Base-by-base conservation (phyloP, 2,888 invertebrate species). In the Oegoconia quadripuncta region DNA sequence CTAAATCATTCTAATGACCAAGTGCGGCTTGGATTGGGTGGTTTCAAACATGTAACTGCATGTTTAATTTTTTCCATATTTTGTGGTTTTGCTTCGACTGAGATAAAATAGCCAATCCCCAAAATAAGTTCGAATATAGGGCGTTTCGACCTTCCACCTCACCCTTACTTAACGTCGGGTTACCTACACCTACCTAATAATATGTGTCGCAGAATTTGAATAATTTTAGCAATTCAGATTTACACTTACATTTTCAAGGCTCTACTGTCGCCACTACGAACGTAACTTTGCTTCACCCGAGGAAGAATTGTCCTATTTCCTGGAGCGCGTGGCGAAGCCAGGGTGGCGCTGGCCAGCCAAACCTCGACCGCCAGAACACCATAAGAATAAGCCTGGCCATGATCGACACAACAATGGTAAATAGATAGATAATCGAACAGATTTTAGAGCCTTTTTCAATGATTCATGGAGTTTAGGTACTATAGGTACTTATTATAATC, bases 331-430 rank as follows among this genome's bases (percentile, higher is more conserved):
- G 64, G 92, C 92, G 42, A 90, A 90, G 63, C 93, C 94, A n/a
- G 92, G 93, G 38, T 96, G 95, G 95, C 93, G 93, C 56, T 96
- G 95, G 96, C 91, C 91, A 45, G 90, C 90, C 47, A 91, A 91
- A 73, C 90, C 91, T 44, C 89, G 90, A 29, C 90, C 90, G 14
- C 89, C 91, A 34, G 92, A 93, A 58, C 92, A 93, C 38, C 93
- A 93, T 64, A 91, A 84, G 52, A 84, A 83, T 43, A 87, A 87
- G 39, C 66, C 63, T 27, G 77, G 71, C 9, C 86, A 86, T 39
- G 86, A 86, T 31, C 65, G 72, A 33, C 84, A 84, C 31, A 76
- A 72, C 37, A 80, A 81, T 45, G 83, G 81, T 77, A 63, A 39
- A n/a, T n/a, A n/a, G n/a, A n/a, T 4, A n/a, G 6, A 9, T 14